Percentiles rank a stretch among this genome's conserved stretches.
Conservation (phyloP, 1,140 invertebrate species). For the Ridgeia piscesae region DNA sequence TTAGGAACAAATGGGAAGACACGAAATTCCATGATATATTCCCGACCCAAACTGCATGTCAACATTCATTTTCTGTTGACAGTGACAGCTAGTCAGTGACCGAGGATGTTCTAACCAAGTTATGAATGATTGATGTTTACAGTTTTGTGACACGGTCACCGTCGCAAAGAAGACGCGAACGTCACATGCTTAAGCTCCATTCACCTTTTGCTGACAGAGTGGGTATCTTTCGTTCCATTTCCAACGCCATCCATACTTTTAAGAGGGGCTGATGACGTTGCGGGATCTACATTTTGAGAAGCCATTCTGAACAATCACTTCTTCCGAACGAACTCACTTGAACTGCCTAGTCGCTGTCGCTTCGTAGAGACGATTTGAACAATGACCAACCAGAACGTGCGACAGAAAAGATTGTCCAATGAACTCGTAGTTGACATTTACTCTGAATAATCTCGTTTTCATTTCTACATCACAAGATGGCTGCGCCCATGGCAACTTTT, state of each 20-base stretch:
- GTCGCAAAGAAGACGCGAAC: background rate
- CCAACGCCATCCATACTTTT: conserved; percentile 28
- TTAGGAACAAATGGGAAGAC: background rate
- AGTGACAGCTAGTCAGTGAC: background rate
- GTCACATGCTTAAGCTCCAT: background rate
- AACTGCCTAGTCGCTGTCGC: background rate
- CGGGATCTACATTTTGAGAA: conserved; percentile 38
- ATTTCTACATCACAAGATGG: background rate
- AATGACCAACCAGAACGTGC: background rate
- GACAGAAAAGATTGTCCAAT: background rate
- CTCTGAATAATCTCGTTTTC: background rate
- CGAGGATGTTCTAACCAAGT: background rate
- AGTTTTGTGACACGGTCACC: background rate
- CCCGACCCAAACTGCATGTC: background rate
- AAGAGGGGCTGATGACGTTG: conserved; percentile 16
- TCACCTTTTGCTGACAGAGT: conserved; percentile 44
- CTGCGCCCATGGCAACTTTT: background rate
- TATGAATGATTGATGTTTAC: background rate
- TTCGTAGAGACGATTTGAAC: background rate
- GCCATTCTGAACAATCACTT: conserved; percentile 30
- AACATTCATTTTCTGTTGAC: background rate
- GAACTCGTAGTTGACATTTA: background rate
- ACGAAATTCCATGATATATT: background rate
- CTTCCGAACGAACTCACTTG: conserved; percentile 3
- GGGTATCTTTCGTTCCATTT: conserved; percentile 35